Evolutionary conservation across 2,113 vertebrate genomes (phyloP), one percentile per base, ranked within the genome.

Genomic region (Leuciscus idus): DNA sequence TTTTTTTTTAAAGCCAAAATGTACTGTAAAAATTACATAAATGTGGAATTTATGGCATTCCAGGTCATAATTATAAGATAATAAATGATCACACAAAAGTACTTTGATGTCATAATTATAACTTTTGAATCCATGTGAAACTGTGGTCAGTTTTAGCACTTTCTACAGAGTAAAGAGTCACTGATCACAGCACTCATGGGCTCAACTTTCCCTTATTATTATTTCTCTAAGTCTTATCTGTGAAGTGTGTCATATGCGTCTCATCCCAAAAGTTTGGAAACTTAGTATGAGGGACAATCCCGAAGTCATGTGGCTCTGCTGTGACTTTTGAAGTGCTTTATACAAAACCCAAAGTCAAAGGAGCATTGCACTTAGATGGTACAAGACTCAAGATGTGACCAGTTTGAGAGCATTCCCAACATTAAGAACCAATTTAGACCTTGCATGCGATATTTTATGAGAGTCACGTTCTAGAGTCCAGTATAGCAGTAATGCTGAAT

Each of bases 391-490:
- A 7, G 39, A 7, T 39, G 48, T 50, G 12, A 13, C 12, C 12
- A 23, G 9, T 70, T 21, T 39, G 36, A 73, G 21, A 46, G 9
- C 10, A 46, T 74, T 73, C 7, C 72, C 72, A 74, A 7, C 39
- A 5, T 15, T 19, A 1, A 21, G 19, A 46, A 43, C 36, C 70
- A n/a, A n/a, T 12, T 23, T 43, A 39, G 21, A 21, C 21, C 70
- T 46, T 59, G 12, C 76, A 13, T n/a, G 36, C 59, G 1, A 59
- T 33, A 13, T 28, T 62, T 92, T 89, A 89, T 87, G 36, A 7
- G 48, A 66, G 43, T 82, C n/a, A 62, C 33, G 33, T 68, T 84
- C 46, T 78, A 39, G 30, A 68, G 15, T 81, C 36, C 43, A 33
- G 3, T 3, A 33, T 33, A 33, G 33, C 28, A 46, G 52, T 66